phyloP scores from a whole-genome alignment of 1,140 invertebrate species.

The Stegodyphus mimosarum region DNA sequence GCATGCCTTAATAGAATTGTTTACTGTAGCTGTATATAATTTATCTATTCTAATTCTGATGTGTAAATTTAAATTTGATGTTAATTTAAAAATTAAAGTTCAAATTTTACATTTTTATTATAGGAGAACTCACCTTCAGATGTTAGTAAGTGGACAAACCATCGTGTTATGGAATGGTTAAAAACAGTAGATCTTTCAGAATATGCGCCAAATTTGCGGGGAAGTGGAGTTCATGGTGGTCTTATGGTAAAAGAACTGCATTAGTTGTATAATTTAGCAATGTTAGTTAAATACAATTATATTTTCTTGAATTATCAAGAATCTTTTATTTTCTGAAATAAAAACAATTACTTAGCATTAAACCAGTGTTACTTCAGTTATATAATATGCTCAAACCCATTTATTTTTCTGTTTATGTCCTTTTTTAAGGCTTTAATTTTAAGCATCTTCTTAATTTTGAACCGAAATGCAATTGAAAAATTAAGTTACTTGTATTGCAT shows the following conservation, averaged over 20 bases:
- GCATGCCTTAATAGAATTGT: too few species aligned
- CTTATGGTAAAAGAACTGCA: conserved; percentile 72
- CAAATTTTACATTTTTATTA: not conserved
- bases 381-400: too few species aligned
- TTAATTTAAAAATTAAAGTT: too few species aligned
- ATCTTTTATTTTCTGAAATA: not conserved
- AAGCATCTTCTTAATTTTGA: too few species aligned
- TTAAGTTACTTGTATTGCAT: too few species aligned
- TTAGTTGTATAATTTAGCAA: too few species aligned
- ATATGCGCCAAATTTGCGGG: conserved; percentile 95
- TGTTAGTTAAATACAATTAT: not conserved
- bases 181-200: conserved; percentile 95
- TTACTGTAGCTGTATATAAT: too few species aligned
- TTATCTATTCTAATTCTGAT: too few species aligned
- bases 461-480: too few species aligned
- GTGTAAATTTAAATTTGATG: too few species aligned
- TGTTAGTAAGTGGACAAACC: conserved; percentile 77
- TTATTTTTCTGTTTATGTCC: too few species aligned
- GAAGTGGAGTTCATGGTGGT: conserved; percentile 70
- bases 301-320: not conserved
- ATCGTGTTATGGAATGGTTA: conserved; percentile 98
- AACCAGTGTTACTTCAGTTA: not conserved
- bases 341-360: not conserved
- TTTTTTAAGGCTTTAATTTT: too few species aligned
- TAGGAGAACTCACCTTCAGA: conserved; percentile 14